These are phyloP conservation scores for Clarias laeviceps DNA, from an alignment of 2,797 vertebrate species.

Conservation along the genomic window DNA sequence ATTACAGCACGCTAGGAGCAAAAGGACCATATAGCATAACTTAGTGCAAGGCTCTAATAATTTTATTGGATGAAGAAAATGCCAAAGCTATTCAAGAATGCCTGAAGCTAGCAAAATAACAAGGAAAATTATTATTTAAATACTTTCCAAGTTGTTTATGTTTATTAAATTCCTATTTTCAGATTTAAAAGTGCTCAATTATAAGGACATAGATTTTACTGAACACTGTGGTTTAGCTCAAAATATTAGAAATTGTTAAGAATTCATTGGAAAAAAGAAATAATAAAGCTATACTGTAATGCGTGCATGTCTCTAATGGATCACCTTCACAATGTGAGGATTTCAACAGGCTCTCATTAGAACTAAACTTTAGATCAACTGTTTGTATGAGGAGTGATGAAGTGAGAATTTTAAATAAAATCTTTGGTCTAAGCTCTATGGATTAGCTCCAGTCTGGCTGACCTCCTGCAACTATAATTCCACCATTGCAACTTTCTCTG, in stretches of 20 bases:
- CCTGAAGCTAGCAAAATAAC: background rate
- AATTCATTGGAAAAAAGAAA: background rate
- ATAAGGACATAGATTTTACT: background rate
- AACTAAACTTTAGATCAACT: background rate
- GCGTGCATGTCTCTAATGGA: background rate
- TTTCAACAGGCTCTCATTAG: background rate
- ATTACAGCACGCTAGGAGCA: background rate
- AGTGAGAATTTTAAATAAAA: background rate
- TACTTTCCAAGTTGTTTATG: background rate
- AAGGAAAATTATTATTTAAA: background rate
- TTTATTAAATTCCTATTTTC: background rate
- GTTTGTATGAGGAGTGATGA: background rate
- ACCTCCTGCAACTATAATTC: conserved; percentile 57
- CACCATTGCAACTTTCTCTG: conserved; percentile 76
- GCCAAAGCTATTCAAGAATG: background rate
- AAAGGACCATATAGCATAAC: background rate
- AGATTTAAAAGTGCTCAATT: background rate
- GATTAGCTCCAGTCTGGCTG: conserved; percentile 26
- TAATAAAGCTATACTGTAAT: background rate
- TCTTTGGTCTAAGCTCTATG: background rate
- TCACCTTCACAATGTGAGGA: background rate
- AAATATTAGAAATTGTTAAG: background rate
- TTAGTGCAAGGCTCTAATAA: background rate
- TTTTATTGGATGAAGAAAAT: background rate
- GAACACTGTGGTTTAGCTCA: background rate